These are phyloP conservation scores for Apoda limacodes DNA, from an alignment of 2,888 invertebrate species.

Conservation along the genomic window DNA sequence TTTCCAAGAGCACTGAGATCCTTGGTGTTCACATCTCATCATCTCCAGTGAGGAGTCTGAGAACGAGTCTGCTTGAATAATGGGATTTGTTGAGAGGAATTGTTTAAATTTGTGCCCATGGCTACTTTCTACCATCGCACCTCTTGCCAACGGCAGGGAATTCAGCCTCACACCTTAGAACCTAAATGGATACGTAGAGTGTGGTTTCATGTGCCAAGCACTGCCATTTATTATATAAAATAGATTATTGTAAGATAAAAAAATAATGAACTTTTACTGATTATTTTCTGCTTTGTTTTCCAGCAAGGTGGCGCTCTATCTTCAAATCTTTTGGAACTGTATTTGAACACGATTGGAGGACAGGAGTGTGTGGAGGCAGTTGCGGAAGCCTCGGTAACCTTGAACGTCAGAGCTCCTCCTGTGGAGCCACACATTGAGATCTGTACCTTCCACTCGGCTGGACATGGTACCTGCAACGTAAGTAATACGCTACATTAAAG, in stretches of 20 bases:
- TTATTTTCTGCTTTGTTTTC: slow-evolving; percentile 3
- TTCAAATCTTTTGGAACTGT: slow-evolving; percentile 23
- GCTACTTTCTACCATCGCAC: too few species aligned
- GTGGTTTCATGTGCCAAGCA: too few species aligned
- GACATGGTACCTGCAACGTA: slow-evolving; percentile 30
- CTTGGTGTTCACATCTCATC: too few species aligned
- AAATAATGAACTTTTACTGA: not conserved
- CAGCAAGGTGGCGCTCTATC: slow-evolving; percentile 32
- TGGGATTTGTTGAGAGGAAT: too few species aligned
- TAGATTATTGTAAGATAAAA: not conserved
- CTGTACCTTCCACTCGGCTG: slow-evolving; percentile 27
- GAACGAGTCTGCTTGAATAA: too few species aligned
- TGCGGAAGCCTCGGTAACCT: slow-evolving; percentile 15
- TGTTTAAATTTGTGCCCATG: too few species aligned
- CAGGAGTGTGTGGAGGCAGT: slow-evolving; percentile 23
- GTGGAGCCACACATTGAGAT: slow-evolving; percentile 30
- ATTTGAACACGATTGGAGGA: slow-evolving; percentile 21
- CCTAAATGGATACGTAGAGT: too few species aligned
- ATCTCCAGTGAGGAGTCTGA: too few species aligned
- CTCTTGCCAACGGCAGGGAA: too few species aligned
- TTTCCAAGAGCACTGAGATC: too few species aligned
- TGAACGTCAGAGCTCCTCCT: slow-evolving; percentile 23
- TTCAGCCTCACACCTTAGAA: too few species aligned
- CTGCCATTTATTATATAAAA: not conserved
- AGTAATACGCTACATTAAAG: too few species aligned